These are phyloP conservation scores for Julus scandinavius DNA, from an alignment of 2,888 invertebrate genomes.

Conservation along the genomic window DNA sequence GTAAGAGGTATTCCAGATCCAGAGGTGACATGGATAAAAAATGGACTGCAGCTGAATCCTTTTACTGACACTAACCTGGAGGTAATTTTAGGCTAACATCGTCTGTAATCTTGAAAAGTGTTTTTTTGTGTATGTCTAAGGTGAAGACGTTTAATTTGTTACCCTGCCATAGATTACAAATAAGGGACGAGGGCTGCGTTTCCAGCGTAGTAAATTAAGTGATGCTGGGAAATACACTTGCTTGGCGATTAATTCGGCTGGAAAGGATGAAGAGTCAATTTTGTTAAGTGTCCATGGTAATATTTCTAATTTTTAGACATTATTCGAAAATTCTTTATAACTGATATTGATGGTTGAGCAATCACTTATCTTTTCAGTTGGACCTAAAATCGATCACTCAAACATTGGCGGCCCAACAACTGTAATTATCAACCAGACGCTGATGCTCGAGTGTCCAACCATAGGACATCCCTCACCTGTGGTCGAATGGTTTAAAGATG, in stretches of 20 bases:
- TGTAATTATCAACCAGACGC: constrained; percentile 55
- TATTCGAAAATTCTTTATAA: no score
- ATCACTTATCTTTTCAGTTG: constrained; percentile 2
- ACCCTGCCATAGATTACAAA: constrained; percentile 57
- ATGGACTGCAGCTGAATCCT: background rate
- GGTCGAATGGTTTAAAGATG: constrained; percentile 58
- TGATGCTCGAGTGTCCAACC: constrained; percentile 59
- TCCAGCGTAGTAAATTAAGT: constrained; percentile 67
- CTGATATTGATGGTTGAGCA: background rate
- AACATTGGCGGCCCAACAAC: constrained; percentile 15
- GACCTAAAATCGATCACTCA: constrained; percentile 48
- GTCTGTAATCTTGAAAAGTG: background rate
- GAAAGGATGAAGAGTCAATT: constrained; percentile 69
- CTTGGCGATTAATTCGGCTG: constrained; percentile 70
- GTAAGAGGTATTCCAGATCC: constrained; percentile 70
- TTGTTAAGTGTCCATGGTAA: constrained; percentile 65
- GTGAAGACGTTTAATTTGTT: background rate
- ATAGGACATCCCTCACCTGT: constrained; percentile 73
- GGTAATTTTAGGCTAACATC: background rate
- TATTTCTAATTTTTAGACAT: no score
- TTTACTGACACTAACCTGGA: constrained; percentile 43
- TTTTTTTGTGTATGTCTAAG: background rate
- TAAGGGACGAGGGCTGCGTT: constrained; percentile 57
- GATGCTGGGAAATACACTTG: constrained; percentile 74
- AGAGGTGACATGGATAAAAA: constrained; percentile 67